Base-by-base conservation (phyloP, 2,888 invertebrate genomes). In the Dicranocentrus wangi region DNA sequence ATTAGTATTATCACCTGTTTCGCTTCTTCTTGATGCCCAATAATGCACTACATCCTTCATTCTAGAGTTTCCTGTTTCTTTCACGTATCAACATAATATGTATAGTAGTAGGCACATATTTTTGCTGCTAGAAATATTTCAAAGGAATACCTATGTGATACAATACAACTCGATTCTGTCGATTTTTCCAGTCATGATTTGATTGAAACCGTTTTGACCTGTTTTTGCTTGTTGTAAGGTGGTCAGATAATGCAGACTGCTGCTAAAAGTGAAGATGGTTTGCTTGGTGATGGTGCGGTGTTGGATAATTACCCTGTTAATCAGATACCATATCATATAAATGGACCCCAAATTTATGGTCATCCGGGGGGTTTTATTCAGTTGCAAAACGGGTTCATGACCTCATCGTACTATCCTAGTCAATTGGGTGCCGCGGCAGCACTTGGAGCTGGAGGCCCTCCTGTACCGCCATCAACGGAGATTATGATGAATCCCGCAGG, bases 401-500 rank as follows among this genome's bases (percentile, higher is more conserved):
- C 83, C 28, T 76, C 79, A 21, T 73, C 80, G 2, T 78, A 70
- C 66, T 83, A 83, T 60, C 75, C 55, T 27, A 77, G 58, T 69
- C 80, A 76, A 39, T 66, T 61, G 55, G 66, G 51, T 25, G 61
- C 69, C 21, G 78, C 78, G n/a, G 66, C 79, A 15, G 63, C 60
- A 32, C 51, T 63, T 25, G 75, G 73, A 10, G 68, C 28, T 15
- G 80, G 76, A 51, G 82, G 79, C 7, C 75, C 71, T 25, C 77
- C 53, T 19, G 69, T 78, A 25, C 82, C 82, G 21, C 82, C 82
- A 1, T 81, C 83, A 42, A 83, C 83, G 25, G 83, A 83, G 77
- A 83, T 83, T 70, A 73, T 83, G 81, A 81, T 81, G 81, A 83
- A 83, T 70, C 83, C 83, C 25, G 63, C 73, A 5, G 73, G 76